A percentile compares a stretch with the other conserved stretches of the same genome.
phyloP scores from a whole-genome alignment of 2,113 vertebrate species.

The Chrysochloris asiatica region DNA sequence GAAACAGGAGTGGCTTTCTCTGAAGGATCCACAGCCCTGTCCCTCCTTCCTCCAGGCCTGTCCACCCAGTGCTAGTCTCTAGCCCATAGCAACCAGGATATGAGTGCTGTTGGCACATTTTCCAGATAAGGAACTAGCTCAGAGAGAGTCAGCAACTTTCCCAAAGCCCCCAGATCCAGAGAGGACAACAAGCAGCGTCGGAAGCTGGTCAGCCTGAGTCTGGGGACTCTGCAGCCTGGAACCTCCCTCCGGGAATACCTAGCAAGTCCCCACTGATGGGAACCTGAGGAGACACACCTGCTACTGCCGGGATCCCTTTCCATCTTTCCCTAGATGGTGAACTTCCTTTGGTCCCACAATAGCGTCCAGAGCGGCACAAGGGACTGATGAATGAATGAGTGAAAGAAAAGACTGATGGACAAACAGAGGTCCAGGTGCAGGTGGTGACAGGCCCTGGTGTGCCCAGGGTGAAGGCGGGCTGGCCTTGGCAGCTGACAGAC shows the following conservation, averaged over 20 bases:
- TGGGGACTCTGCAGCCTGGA: accelerated
- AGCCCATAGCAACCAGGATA: neutral
- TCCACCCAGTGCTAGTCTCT: neutral
- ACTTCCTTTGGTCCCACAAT: accelerated
- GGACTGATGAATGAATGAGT: neutral
- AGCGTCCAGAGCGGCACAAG: neutral
- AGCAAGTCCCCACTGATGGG: too few species aligned
- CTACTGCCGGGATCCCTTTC: accelerated
- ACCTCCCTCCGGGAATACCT: neutral
- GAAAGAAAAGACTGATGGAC: neutral
- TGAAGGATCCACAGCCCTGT: too few species aligned
- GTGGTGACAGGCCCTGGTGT: accelerated
- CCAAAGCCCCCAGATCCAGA: neutral
- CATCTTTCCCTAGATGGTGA: neutral
- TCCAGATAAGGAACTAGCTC: neutral
- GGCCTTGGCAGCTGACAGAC: conserved; percentile 49
- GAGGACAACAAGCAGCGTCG: neutral
- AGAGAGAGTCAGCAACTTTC: neutral
- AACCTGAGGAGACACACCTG: neutral
- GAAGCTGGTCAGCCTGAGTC: neutral
- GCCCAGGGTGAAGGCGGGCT: neutral
- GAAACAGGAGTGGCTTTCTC: neutral
- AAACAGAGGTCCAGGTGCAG: neutral
- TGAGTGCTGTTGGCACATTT: neutral
- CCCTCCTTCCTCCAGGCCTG: neutral